Conservation (phyloP, 2,797 vertebrate genomes). For the Moxostoma hubbsi region DNA sequence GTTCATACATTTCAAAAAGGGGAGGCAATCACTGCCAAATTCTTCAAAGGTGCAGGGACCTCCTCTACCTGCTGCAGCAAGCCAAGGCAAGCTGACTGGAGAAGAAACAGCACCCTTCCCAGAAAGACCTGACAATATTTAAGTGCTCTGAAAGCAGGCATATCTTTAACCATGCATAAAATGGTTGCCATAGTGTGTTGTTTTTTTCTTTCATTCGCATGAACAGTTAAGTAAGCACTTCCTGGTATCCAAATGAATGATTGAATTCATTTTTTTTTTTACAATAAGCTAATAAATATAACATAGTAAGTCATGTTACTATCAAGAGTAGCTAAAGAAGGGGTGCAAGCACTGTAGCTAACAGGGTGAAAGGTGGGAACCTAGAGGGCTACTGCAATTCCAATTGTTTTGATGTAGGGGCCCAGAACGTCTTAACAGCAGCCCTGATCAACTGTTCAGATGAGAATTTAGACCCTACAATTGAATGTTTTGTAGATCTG, state of each 20-base stretch:
- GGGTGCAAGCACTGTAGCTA: neutral
- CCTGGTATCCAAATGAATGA: slow-evolving; percentile 38
- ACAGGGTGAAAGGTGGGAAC: too few relatives aligned
- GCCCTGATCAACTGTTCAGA: too few relatives aligned
- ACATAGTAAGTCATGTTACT: neutral
- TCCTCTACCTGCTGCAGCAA: slow-evolving; percentile 71
- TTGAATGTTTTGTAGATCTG: too few relatives aligned
- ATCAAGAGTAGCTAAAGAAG: neutral
- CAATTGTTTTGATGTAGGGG: too few relatives aligned
- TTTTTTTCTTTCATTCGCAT: slow-evolving; percentile 32
- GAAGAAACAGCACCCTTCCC: slow-evolving; percentile 70
- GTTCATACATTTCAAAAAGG: slow-evolving; percentile 61
- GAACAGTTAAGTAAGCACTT: slow-evolving; percentile 27
- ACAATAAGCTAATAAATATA: neutral
- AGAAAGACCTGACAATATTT: slow-evolving; percentile 36
- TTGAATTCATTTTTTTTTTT: neutral
- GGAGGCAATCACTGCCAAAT: slow-evolving; percentile 51
- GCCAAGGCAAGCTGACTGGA: slow-evolving; percentile 70
- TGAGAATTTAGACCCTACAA: too few relatives aligned
- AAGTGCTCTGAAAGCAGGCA: slow-evolving; percentile 54
- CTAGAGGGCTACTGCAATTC: too few relatives aligned
- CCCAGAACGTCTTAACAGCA: too few relatives aligned
- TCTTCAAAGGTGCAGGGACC: slow-evolving; percentile 63
- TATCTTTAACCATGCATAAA: slow-evolving; percentile 49
- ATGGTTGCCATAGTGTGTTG: neutral